phyloP scores from a whole-genome alignment of 1,140 invertebrate genomes.

The Stegodyphus mimosarum region DNA sequence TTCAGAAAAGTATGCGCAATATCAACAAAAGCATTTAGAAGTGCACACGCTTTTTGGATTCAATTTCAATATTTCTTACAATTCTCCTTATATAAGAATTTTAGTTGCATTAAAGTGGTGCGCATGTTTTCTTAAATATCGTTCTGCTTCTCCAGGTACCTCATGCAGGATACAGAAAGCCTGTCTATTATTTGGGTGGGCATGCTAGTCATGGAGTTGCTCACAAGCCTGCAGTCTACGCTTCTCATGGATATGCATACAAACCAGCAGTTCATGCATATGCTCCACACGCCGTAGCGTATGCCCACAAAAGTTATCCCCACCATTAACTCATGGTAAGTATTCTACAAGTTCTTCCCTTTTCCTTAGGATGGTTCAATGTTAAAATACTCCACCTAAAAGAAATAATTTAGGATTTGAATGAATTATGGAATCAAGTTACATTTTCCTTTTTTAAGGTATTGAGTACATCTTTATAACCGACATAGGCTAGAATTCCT shows the following conservation, averaged over 20 bases:
- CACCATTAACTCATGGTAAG: conserved; percentile 1
- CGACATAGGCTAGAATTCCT: no score
- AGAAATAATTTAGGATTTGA: not conserved
- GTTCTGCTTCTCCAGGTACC: not conserved
- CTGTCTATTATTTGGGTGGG: conserved; percentile 21
- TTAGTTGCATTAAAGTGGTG: not conserved
- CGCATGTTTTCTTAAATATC: not conserved
- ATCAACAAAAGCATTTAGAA: not conserved
- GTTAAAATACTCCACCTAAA: not conserved
- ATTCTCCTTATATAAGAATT: not conserved
- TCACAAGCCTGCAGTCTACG: conserved; percentile 22
- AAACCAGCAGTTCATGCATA: not conserved
- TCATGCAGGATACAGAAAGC: conserved; percentile 10
- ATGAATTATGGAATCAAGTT: not conserved
- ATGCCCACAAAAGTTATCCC: conserved; percentile 32
- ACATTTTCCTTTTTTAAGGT: not conserved
- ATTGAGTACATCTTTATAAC: no score
- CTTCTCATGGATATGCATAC: not conserved
- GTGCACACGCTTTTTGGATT: not conserved
- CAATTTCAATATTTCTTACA: not conserved
- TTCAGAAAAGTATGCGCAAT: not conserved
- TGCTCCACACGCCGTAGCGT: not conserved
- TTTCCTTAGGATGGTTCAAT: not conserved
- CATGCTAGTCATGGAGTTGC: conserved; percentile 10
- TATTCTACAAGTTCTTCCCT: not conserved